These are phyloP conservation scores for Cyclura pinguis DNA, from an alignment of 2,797 vertebrate species.

Conservation along the genomic window DNA sequence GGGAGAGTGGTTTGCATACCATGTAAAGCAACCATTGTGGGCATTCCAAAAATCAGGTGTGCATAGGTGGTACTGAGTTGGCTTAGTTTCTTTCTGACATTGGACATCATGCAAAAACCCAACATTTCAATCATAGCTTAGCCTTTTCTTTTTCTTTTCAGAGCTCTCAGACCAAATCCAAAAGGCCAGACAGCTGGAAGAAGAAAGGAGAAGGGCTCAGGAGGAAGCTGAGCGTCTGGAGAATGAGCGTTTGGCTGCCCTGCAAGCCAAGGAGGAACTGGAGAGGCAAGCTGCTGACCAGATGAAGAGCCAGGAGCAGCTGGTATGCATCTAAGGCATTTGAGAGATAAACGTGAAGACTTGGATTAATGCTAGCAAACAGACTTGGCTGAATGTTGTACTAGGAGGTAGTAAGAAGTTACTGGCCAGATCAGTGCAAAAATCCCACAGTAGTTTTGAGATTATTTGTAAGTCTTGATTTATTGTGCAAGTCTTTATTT, in stretches of 20 bases:
- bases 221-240: conserved; percentile 90
- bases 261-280: conserved; percentile 93
- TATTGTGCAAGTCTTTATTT: neutral
- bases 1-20: neutral
- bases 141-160: conserved; percentile 56
- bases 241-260: conserved; percentile 87
- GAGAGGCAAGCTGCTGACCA: conserved; percentile 87
- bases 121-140: neutral
- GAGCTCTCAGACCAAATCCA: conserved; percentile 92
- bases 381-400: neutral
- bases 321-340: conserved; percentile 82
- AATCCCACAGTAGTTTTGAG: neutral
- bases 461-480: neutral
- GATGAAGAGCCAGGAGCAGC: conserved; percentile 92
- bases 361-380: neutral
- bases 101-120: neutral
- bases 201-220: conserved; percentile 87
- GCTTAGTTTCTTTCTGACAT: neutral
- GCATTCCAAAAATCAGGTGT: neutral
- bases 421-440: neutral
- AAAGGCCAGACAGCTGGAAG: conserved; percentile 88
- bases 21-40: neutral
- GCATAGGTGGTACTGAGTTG: neutral
- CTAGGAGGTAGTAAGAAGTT: neutral
- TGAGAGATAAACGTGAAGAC: conserved; percentile 3